Evolutionary conservation across 1,140 invertebrate species (phyloP).

Genomic region (Uloborus diversus): DNA sequence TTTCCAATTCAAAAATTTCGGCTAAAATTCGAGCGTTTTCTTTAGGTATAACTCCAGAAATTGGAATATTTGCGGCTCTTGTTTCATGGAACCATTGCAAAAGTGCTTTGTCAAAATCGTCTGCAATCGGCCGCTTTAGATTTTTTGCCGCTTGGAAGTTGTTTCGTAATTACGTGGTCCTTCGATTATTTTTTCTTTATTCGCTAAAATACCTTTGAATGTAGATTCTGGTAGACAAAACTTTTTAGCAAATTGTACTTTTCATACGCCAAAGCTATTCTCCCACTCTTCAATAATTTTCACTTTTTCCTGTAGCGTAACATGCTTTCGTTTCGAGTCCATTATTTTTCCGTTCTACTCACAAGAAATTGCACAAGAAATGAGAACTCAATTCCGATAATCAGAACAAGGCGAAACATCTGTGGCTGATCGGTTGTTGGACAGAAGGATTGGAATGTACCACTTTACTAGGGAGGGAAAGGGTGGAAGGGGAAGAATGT

Average conservation of each 20-base stretch:
- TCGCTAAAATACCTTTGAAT: neutral
- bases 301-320: neutral
- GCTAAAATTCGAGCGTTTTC: neutral
- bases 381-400: neutral
- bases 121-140: neutral
- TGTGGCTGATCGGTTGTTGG: too few relatives aligned
- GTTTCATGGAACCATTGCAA: neutral
- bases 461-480: too few relatives aligned
- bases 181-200: neutral
- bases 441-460: too few relatives aligned
- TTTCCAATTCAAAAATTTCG: neutral
- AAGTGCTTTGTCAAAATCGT: neutral
- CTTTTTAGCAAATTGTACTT: neutral
- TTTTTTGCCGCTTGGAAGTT: neutral
- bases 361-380: neutral
- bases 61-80: neutral
- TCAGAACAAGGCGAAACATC: neutral
- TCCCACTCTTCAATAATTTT: neutral
- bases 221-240: neutral
- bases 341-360: neutral
- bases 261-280: neutral
- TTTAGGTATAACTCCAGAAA: neutral
- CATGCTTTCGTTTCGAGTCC: neutral
- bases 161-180: neutral
- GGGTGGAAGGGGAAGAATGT: too few relatives aligned